phyloP scores from a whole-genome alignment of 2,888 invertebrate species.

The Microctonus brassicae region DNA sequence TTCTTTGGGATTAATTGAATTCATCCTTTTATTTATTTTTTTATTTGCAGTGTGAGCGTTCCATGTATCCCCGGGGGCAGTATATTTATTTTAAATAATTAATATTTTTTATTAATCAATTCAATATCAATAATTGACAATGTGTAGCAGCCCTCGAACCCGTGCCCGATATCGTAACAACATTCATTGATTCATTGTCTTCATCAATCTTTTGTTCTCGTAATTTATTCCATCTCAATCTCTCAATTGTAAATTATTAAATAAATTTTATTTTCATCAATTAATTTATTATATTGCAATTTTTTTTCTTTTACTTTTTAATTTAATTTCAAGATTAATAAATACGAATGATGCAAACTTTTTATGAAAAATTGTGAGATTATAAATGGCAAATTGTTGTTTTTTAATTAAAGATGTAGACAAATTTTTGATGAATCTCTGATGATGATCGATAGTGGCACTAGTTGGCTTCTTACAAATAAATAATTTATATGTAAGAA shows the following conservation, averaged over 20 bases:
- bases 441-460: slow-evolving; percentile 57
- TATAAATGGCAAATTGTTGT: neutral
- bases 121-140: slow-evolving; percentile 42
- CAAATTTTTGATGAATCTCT: slow-evolving; percentile 46
- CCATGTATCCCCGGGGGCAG: no score
- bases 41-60: no score
- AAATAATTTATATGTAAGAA: slow-evolving; percentile 82
- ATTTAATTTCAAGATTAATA: no score
- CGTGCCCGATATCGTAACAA: slow-evolving; percentile 59
- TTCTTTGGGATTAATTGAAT: no score
- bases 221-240: slow-evolving; percentile 29
- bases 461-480: slow-evolving; percentile 54
- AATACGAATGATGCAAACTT: neutral
- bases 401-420: slow-evolving; percentile 31
- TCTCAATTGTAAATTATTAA: neutral
- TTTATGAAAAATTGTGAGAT: neutral
- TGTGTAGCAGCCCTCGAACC: slow-evolving; percentile 68
- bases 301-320: no score
- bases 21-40: no score
- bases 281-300: no score
- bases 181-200: slow-evolving; percentile 47
- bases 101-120: neutral
- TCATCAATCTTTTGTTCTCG: slow-evolving; percentile 43
- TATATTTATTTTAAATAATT: neutral
- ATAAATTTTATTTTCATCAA: neutral